Percentiles rank a stretch among this genome's conserved stretches.
Evolutionary conservation across 2,797 vertebrate genomes (phyloP).

Genomic region (Neosalanx taihuensis): DNA sequence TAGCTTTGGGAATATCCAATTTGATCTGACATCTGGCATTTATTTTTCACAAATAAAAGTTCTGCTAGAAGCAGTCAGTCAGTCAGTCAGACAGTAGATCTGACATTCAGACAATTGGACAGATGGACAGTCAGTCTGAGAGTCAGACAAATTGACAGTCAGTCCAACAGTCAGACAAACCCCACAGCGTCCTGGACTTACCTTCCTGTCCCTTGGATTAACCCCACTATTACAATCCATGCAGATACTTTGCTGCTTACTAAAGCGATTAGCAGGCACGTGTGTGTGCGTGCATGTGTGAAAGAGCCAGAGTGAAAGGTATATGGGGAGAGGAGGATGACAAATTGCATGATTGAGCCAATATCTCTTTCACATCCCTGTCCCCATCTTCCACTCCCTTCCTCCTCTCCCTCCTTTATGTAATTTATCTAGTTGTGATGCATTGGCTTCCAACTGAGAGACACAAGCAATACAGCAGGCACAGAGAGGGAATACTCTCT

Average conservation of each 20-base stretch:
- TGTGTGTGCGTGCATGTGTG: conserved; percentile 25
- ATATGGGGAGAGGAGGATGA: conserved; percentile 43
- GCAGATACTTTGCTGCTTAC: background rate
- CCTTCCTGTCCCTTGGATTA: conserved; percentile 49
- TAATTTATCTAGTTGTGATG: conserved; percentile 70
- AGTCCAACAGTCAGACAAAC: background rate
- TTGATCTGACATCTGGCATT: background rate
- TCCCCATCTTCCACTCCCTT: conserved; percentile 11
- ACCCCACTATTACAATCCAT: conserved; percentile 22
- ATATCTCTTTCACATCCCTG: conserved; percentile 38
- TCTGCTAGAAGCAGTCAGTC: background rate
- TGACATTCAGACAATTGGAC: too few species aligned
- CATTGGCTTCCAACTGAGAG: conserved; percentile 61
- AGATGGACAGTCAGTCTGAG: too few species aligned
- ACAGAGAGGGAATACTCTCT: conserved; percentile 54
- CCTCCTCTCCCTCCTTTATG: background rate
- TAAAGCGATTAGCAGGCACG: background rate
- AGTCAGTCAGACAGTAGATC: too few species aligned
- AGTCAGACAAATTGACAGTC: background rate
- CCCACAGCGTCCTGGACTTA: background rate
- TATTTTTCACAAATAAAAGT: background rate
- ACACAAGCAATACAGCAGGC: conserved; percentile 59
- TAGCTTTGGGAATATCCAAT: background rate
- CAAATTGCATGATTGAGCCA: conserved; percentile 64
- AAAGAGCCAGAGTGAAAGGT: conserved; percentile 30